Percentiles rank a stretch among this genome's conserved stretches.
Evolutionary conservation across 2,888 invertebrate species (phyloP).

Genomic region (Lycaena phlaeas): DNA sequence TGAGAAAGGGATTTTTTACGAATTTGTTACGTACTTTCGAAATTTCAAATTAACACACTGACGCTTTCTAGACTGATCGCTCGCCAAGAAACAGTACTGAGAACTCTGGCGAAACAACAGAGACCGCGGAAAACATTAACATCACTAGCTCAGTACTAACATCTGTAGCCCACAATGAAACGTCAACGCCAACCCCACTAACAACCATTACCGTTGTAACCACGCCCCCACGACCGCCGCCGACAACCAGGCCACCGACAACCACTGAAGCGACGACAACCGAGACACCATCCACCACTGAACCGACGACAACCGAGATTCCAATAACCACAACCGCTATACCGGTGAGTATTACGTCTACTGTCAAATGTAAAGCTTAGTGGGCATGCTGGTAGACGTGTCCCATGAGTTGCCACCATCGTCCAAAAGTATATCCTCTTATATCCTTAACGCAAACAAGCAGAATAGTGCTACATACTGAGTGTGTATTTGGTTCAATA

Average conservation of each 20-base stretch:
- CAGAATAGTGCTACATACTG: too few species aligned
- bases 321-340: too few species aligned
- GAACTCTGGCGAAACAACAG: neutral
- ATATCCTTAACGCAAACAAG: too few species aligned
- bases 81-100: neutral
- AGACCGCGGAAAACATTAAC: neutral
- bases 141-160: neutral
- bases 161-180: constrained; percentile 9
- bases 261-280: constrained; percentile 14
- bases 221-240: constrained; percentile 10
- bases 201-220: constrained; percentile 6
- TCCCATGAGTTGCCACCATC: too few species aligned
- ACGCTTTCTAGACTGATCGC: neutral
- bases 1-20: too few species aligned
- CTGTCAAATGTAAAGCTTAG: too few species aligned
- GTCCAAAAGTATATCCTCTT: too few species aligned
- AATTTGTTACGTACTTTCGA: neutral
- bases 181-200: too few species aligned
- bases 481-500: too few species aligned
- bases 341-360: too few species aligned
- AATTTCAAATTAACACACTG: neutral
- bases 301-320: constrained; percentile 9
- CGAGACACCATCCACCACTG: constrained; percentile 12
- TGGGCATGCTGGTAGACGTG: too few species aligned
- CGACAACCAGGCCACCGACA: constrained; percentile 15